Evolutionary conservation across 2,113 vertebrate species (phyloP), one percentile per base, ranked within the genome.

Genomic region (Rissa tridactyla): DNA sequence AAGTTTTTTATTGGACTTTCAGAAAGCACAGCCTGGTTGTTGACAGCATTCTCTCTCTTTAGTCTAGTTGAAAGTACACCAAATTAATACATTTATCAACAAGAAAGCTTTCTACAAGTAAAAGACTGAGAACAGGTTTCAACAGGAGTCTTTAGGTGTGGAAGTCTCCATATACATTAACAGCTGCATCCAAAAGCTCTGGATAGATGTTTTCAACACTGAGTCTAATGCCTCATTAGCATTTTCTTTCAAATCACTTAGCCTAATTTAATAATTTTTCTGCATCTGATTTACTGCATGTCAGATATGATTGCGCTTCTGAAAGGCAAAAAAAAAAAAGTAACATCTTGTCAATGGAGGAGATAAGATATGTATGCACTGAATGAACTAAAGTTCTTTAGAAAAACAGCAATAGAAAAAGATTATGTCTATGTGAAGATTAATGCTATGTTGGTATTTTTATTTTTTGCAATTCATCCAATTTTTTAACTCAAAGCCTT

Each of bases 191-290:
- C 52, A 66, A 62, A 84, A 88, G n/a, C 55, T 79, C 61, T 49
- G 42, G 21, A 58, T 71, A 65, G n/a, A 61, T 79, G 42, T 20
- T 86, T 86, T 61, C 32, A 84, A 44, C 40, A 17, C 36, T n/a
- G 55, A 58, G 10, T 73, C 80, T 55, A 81, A 71, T 42, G 54
- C 10, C 36, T 91, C 64, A 77, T 88, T 83, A 77, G 10, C 76
- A 83, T 91, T 81, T 95, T 66, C 68, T 86, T 86, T 91, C 84
- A 86, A 73, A 69, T 64, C 38, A 70, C 27, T 92, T 95, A 51
- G 21, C 34, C 27, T 70, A 79, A 73, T 72, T 72, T 84, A 86
- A 86, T 92, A 73, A 15, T 68, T 80, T 69, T 86, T 88, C 76
- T 64, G 34, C 20, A 57, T 84, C 86, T 86, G 52, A 91, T 95